A percentile compares a stretch with the other conserved stretches of the same genome.
Conservation (phyloP, 2,888 invertebrate species). For the Euzophera pinguis region DNA sequence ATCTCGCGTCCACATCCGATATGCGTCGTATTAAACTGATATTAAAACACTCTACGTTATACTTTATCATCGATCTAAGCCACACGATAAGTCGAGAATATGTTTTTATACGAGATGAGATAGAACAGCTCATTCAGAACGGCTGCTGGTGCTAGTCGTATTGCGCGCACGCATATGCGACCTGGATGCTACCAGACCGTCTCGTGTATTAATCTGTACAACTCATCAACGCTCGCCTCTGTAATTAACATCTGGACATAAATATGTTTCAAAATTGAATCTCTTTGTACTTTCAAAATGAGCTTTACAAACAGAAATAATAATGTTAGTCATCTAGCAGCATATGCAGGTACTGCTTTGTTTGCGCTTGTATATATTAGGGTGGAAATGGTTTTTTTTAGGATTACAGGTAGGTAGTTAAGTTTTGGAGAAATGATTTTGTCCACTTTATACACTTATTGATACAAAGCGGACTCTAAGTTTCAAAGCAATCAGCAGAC, state of each 20-base stretch:
- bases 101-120: constrained; percentile 47
- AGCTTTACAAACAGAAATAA: constrained; percentile 16
- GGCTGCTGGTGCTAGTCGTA: constrained; percentile 50
- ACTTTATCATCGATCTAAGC: constrained; percentile 1
- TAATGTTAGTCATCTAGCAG: too few relatives aligned
- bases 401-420: too few relatives aligned
- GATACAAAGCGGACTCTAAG: too few relatives aligned
- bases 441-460: too few relatives aligned
- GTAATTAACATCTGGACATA: constrained; percentile 42
- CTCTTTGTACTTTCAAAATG: constrained; percentile 13
- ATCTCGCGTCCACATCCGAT: constrained; percentile 6
- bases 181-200: constrained; percentile 68
- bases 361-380: too few relatives aligned
- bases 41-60: constrained; percentile 1
- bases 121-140: constrained; percentile 57
- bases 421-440: too few relatives aligned
- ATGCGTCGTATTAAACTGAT: neutral
- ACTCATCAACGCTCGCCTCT: constrained; percentile 56
- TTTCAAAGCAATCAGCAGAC: too few relatives aligned
- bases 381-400: too few relatives aligned
- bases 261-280: constrained; percentile 25
- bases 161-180: constrained; percentile 56
- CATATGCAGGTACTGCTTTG: too few relatives aligned
- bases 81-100: constrained; percentile 14
- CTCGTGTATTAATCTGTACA: constrained; percentile 61